phyloP scores from a whole-genome alignment of 2,113 vertebrate genomes.

The Emberiza fucata region DNA sequence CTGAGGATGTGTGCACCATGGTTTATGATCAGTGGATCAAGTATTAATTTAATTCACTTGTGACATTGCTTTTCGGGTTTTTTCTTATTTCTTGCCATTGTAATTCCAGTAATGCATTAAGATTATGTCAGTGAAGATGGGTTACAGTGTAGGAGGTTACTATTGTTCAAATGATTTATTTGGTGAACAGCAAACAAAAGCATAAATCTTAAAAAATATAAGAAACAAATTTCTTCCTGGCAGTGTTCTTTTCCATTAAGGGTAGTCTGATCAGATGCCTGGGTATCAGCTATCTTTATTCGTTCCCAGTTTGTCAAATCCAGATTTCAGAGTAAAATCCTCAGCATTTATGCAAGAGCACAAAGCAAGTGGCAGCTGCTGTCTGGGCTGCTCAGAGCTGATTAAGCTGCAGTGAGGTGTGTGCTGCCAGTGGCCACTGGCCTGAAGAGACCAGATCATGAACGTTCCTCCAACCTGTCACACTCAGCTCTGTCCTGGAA shows the following conservation, averaged over 20 bases:
- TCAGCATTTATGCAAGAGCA: neutral
- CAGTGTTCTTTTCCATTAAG: neutral
- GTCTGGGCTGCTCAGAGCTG: neutral
- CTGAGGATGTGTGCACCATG: neutral
- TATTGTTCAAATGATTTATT: neutral
- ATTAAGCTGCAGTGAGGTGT: neutral
- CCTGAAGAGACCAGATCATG: neutral
- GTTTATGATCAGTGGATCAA: neutral
- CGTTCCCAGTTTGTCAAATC: neutral
- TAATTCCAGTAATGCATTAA: neutral
- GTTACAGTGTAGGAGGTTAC: neutral
- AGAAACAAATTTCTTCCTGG: neutral
- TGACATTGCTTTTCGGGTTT: fast-evolving
- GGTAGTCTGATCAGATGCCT: neutral
- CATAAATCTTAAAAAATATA: neutral
- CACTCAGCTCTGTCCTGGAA: neutral
- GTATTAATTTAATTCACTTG: neutral
- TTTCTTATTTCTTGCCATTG: neutral
- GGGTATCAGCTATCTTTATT: neutral
- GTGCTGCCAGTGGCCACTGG: neutral
- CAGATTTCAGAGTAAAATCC: neutral
- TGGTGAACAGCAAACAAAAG: neutral
- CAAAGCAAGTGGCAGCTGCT: neutral
- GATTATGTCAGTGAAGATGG: neutral
- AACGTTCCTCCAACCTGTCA: neutral